These are phyloP conservation scores for Empis livida DNA, from an alignment of 2,888 invertebrate genomes.

Conservation along the genomic window DNA sequence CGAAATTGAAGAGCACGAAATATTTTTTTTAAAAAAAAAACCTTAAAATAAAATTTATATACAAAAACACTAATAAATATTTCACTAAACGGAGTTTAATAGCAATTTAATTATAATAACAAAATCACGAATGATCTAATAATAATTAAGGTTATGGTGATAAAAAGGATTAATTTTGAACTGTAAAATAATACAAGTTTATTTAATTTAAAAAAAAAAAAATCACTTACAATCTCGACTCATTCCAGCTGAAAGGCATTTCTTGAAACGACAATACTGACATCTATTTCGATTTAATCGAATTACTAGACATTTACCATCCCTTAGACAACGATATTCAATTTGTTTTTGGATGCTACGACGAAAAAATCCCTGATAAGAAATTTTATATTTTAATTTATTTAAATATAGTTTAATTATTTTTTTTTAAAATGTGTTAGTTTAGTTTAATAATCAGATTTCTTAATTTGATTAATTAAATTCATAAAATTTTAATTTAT, in stretches of 20 bases:
- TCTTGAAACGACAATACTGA: conserved; percentile 92
- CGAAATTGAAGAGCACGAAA: no score
- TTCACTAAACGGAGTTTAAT: no score
- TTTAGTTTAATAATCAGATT: not conserved
- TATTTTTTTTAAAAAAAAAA: no score
- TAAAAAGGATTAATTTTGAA: no score
- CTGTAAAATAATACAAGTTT: no score
- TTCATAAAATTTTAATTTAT: not conserved
- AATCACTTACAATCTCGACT: conserved; percentile 85
- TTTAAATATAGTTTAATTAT: not conserved
- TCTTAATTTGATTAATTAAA: not conserved
- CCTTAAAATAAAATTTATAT: no score
- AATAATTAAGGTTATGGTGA: no score
- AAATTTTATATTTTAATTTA: not conserved
- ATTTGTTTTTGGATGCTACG: conserved; percentile 95
- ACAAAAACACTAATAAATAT: no score
- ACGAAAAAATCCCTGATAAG: conserved; percentile 80
- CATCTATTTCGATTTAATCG: conserved; percentile 88
- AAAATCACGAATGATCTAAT: no score
- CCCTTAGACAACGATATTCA: conserved; percentile 85
- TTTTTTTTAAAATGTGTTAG: no score
- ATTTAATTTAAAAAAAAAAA: not conserved
- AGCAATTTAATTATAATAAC: no score
- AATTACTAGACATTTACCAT: conserved; percentile 89
- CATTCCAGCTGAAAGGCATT: conserved; percentile 94